Conservation (phyloP, 1,140 invertebrate species). For the Uloborus diversus region DNA sequence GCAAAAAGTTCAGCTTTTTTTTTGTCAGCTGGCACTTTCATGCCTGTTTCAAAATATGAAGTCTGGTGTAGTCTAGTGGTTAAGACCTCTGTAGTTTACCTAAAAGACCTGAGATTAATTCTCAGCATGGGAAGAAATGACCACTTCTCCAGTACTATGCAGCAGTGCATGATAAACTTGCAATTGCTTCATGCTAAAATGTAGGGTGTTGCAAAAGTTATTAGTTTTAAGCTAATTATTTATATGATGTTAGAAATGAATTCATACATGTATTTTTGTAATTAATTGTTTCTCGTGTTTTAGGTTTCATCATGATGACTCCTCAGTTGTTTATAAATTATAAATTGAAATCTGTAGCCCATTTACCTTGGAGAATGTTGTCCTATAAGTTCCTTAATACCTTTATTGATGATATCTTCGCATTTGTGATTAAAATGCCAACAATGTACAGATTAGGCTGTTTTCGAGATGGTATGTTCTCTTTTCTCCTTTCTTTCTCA, state of each 20-base stretch:
- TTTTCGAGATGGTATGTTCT: slow-evolving; percentile 86
- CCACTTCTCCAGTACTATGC: no score
- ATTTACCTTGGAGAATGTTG: slow-evolving; percentile 99
- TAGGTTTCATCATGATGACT: slow-evolving; percentile 99
- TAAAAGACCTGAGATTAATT: no score
- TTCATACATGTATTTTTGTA: neutral
- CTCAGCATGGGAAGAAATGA: no score
- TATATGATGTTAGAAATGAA: no score
- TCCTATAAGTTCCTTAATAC: slow-evolving; percentile 99
- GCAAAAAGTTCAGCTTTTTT: no score
- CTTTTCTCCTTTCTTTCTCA: neutral
- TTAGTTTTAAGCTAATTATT: no score
- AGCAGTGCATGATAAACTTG: neutral
- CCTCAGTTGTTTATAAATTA: slow-evolving; percentile 99
- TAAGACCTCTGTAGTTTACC: no score
- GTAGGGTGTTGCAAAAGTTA: neutral
- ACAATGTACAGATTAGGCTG: slow-evolving; percentile 93
- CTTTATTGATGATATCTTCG: slow-evolving; percentile 99
- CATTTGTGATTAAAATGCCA: slow-evolving; percentile 99
- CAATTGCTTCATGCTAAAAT: neutral
- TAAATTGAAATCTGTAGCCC: slow-evolving; percentile 98
- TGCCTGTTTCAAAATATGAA: no score
- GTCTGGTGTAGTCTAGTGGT: no score
- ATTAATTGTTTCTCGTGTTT: slow-evolving; percentile 48
- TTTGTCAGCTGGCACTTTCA: no score